Percentiles rank a stretch among this genome's conserved stretches.
Evolutionary conservation across 2,113 vertebrate species (phyloP).

Genomic region (Genyomyrus donnyi): DNA sequence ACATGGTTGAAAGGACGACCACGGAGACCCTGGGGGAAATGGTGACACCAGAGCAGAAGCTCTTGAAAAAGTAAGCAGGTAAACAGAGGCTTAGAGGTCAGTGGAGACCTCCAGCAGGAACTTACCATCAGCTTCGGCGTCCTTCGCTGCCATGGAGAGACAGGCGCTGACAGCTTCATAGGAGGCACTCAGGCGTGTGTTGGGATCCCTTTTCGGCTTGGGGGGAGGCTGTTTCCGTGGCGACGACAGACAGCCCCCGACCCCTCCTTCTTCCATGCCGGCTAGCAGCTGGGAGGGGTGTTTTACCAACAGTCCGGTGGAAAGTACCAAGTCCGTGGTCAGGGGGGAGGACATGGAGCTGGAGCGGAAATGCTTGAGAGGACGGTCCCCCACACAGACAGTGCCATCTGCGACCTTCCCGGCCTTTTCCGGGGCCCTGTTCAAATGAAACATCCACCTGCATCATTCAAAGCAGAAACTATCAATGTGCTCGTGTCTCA

Average conservation of each 20-base stretch:
- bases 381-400: slow-evolving; percentile 49
- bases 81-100: slow-evolving; percentile 42
- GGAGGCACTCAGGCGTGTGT: slow-evolving; percentile 87
- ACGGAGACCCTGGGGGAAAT: neutral
- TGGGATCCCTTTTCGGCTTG: slow-evolving; percentile 94
- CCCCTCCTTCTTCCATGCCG: slow-evolving; percentile 64
- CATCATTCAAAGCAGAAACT: slow-evolving; percentile 40
- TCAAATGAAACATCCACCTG: slow-evolving; percentile 38
- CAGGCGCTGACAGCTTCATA: slow-evolving; percentile 91
- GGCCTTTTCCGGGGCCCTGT: slow-evolving; percentile 69
- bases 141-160: slow-evolving; percentile 73
- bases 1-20: neutral
- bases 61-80: slow-evolving; percentile 40
- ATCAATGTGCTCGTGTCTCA: slow-evolving; percentile 32
- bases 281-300: slow-evolving; percentile 69
- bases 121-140: slow-evolving; percentile 71
- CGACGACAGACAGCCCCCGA: slow-evolving; percentile 63
- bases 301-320: slow-evolving; percentile 66
- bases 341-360: slow-evolving; percentile 66
- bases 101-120: neutral
- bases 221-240: slow-evolving; percentile 95
- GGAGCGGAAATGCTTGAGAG: slow-evolving; percentile 66
- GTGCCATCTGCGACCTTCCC: slow-evolving; percentile 58
- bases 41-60: slow-evolving; percentile 23
- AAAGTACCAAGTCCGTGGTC: slow-evolving; percentile 69